A percentile compares a stretch with the other conserved stretches of the same genome.
These are phyloP conservation scores for Microtus montanus DNA, from an alignment of 2,113 vertebrate species.

Conservation along the genomic window DNA sequence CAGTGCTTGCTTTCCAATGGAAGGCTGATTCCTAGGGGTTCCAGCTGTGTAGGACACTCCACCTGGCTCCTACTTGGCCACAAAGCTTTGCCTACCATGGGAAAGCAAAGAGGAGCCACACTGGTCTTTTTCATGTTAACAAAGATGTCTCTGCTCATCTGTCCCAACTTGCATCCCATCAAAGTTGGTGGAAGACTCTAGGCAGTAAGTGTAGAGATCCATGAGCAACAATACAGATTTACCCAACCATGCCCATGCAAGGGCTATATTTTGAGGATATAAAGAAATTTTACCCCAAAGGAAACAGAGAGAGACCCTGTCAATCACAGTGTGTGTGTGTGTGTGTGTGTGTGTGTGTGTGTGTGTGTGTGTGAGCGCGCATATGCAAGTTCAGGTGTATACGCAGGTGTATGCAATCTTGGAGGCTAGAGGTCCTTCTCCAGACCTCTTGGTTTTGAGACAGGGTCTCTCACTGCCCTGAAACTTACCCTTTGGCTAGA, in stretches of 20 bases:
- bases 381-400: background rate
- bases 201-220: conserved; percentile 76
- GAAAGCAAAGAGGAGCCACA: conserved; percentile 60
- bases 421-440: background rate
- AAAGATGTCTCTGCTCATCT: conserved; percentile 57
- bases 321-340: conserved; percentile 61
- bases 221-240: conserved; percentile 81
- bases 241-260: conserved; percentile 75
- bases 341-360: background rate
- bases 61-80: background rate
- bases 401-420: background rate
- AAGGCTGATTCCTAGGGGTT: background rate
- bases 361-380: no score
- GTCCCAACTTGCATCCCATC: conserved; percentile 59
- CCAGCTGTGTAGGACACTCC: rapidly evolving
- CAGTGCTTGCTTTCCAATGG: background rate
- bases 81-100: background rate
- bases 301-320: conserved; percentile 61
- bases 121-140: conserved; percentile 53
- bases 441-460: background rate
- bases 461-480: background rate
- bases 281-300: conserved; percentile 80
- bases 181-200: conserved; percentile 78
- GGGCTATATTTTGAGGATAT: conserved; percentile 78
- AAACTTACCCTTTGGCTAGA: background rate